These are phyloP conservation scores for Dendrophyllia cribrosa DNA, from an alignment of 64 coral and sea anemone genomes.

Conservation along the genomic window DNA sequence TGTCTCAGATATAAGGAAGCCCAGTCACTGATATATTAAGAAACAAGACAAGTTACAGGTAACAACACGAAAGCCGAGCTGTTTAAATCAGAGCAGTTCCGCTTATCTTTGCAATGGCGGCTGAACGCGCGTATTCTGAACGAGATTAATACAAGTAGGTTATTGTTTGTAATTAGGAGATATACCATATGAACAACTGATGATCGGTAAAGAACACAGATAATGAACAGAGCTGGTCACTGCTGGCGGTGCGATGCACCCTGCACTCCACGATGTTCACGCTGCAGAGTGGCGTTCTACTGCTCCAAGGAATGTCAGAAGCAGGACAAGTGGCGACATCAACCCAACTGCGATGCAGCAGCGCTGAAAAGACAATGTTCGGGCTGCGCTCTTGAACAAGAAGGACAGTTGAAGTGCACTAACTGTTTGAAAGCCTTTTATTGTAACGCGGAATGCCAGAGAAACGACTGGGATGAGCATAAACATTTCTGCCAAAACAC, in stretches of 20 bases:
- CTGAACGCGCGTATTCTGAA: no score
- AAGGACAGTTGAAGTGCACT: slow-evolving; percentile 14
- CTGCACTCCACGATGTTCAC: slow-evolving; percentile 23
- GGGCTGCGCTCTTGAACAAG: slow-evolving; percentile 2
- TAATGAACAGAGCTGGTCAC: slow-evolving; percentile 14
- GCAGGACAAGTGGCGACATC: slow-evolving; percentile 59
- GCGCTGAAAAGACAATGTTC: slow-evolving; percentile 29
- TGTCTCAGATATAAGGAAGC: no score
- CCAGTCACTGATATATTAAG: no score
- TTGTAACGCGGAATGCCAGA: slow-evolving; percentile 52
- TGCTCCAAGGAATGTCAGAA: slow-evolving; percentile 53
- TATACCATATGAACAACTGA: no score
- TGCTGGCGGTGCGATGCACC: slow-evolving; percentile 29
- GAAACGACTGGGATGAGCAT: slow-evolving; percentile 31
- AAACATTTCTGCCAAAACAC: slow-evolving; percentile 11
- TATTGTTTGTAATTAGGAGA: no score
- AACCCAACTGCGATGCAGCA: slow-evolving; percentile 47
- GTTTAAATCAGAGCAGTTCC: no score
- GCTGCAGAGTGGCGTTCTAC: slow-evolving; percentile 36
- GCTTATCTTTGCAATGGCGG: no score
- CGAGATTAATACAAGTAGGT: no score
- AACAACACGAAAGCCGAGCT: no score
- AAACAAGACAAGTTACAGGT: no score
- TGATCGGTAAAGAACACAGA: no score
- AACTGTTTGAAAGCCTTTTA: slow-evolving; percentile 50